Base-by-base conservation (phyloP, 2,797 vertebrate genomes). In the Halcyon smyrnensis region DNA sequence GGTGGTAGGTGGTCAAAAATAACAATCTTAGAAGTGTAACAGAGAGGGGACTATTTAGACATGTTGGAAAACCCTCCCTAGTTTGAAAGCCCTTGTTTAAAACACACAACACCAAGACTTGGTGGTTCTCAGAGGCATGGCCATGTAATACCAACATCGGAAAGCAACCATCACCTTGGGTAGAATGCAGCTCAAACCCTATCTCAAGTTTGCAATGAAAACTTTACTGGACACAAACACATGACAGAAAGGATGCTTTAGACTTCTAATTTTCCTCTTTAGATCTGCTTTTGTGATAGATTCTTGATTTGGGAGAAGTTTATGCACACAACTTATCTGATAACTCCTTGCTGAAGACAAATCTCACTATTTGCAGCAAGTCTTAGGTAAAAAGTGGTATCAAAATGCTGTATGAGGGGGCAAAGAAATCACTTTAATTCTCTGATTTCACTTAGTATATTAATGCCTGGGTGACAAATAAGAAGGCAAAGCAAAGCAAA, bases 271-370 rank as follows among this genome's bases (percentile, higher is more conserved):
- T 36, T 0, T 0, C 6, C 14, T 6, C 5, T 71, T 75, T 39
- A 84, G 86, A 63, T 53, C 19, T 75, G 9, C 23, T 81, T 59
- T 60, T 79, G 12, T 60, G 45, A 73, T 0, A 90, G 51, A 45
- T 18, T 21, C 59, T 53, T 24, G 15, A 46, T 37, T 86, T 83
- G 39, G 14, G 51, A 92, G 37, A 77, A 60, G 13, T 39, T 86
- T 36, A 78, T 15, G 46, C 28, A 75, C 23, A 73, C 21, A 84
- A 20, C 17, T 70, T 50, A 46, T 60, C 45, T 37, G 46, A 2
- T 32, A 91, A 81, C 16, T 87, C 53, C 45, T 65, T 48, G 69
- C n/a, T 60, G 39, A 83, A 95, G 50, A 80, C 23, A 76, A 86
- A 84, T 43, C 15, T 60, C 21, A 6, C 23, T 41, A 45, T 60